Percentiles rank a stretch among this genome's conserved stretches.
phyloP scores from a whole-genome alignment of 2,113 vertebrate species.

The Pseudonaja textilis region DNA sequence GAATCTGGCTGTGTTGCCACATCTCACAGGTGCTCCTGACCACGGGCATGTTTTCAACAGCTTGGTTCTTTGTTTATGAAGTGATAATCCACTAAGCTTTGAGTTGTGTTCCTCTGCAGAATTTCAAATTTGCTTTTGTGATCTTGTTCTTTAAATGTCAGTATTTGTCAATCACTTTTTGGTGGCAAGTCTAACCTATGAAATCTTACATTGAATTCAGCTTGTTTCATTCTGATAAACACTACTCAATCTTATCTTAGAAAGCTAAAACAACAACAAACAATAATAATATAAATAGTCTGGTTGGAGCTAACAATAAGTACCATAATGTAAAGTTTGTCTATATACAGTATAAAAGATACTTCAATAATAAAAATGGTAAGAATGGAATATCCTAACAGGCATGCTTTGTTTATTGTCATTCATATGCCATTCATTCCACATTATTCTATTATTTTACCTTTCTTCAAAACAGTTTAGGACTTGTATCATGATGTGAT shows the following conservation, averaged over 20 bases:
- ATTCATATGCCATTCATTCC: neutral
- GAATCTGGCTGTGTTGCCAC: conserved; percentile 96
- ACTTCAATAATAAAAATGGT: neutral
- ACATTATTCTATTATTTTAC: no score
- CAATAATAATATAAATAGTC: neutral
- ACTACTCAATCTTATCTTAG: neutral
- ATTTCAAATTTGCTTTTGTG: neutral
- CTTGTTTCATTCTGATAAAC: neutral
- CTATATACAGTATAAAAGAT: neutral
- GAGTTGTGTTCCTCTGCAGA: neutral
- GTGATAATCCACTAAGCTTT: neutral
- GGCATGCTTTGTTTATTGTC: neutral
- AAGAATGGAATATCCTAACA: neutral
- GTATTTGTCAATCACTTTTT: neutral
- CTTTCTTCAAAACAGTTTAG: neutral
- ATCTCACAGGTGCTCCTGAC: conserved; percentile 91
- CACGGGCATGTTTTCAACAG: conserved; percentile 98
- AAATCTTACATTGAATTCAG: neutral
- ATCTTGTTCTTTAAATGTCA: neutral
- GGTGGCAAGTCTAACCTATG: neutral
- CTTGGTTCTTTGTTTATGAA: conserved; percentile 98
- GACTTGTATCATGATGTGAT: neutral
- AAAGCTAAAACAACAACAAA: neutral
- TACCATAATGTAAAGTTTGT: neutral
- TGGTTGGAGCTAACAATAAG: neutral